Base-by-base conservation (phyloP, 2,888 invertebrate species). In the Papilio gigon region DNA sequence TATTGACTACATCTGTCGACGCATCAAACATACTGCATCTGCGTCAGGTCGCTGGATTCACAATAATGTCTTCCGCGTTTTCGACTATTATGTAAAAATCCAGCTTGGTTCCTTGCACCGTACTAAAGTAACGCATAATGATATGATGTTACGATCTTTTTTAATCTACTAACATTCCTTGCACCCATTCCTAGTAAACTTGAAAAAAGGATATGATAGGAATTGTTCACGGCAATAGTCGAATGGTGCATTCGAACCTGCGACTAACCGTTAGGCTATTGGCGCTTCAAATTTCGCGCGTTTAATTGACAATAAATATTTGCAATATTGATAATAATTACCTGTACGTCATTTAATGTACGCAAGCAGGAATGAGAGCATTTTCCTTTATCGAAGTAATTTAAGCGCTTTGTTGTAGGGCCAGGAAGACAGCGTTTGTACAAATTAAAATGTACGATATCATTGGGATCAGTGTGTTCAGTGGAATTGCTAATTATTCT, bases 401-500 rank as follows among this genome's bases (percentile, higher is more conserved):
- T 53, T n/a, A 53, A 53, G 53, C 27, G 6, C 25, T 53, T 53
- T 53, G 53, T 53, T 53, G 27, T 53, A 1, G 25, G 53, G 53
- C 53, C 27, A 53, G 2, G n/a, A 53, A 53, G 27, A 27, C 6
- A 27, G 47, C 20, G 44, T 47, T n/a, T 20, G 2, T 33, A 14
- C 11, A 3, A 20, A 25, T 64, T 33, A 1, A 17, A 37, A 40
- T 37, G 8, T 35, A 17, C 22, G 9, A 27, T 65, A 58, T 65
- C 33, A 14, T 20, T 65, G 2, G 12, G 8, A 44, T 53, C 37
- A n/a, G 17, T n/a, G 12, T 50, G 53, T 65, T 64, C 37, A 4
- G 59, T 63, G 27, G 59, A 68, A 64, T 66, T 35, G 53, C 56
- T 71, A 59, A 65, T 44, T 65, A 33, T n/a, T 35, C 20, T 5